Base-by-base conservation (phyloP, 64 coral and sea anemone species). In the Dendrophyllia cribrosa region DNA sequence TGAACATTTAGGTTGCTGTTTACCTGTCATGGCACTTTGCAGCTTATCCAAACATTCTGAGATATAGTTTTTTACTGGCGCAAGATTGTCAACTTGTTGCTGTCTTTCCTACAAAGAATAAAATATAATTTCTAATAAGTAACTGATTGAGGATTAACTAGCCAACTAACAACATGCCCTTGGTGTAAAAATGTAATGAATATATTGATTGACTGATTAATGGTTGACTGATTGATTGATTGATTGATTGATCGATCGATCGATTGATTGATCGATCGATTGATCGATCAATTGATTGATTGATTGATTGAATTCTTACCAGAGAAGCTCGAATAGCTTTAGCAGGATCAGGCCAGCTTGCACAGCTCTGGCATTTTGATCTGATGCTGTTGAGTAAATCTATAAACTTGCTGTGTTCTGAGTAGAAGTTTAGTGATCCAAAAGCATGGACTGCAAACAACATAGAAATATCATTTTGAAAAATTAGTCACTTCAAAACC, bases 41-140 rank as follows among this genome's bases (percentile, higher is more conserved):
- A 98, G 86, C 49, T 95, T 95, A 50, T 95, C 96, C 53, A 95
- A 60, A 77, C 96, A 98, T 88, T 95, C 93, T 77, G 94, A 91
- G 17, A 98, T 90, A 45, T 91, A 87, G 17, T 74, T 91, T 82
- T 98, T 95, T 0, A 98, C 90, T 25, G 96, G 96, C 52, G 94
- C 91, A 83, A 98, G 87, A 72, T 93, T 92, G 17, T 98, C 87
- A 16, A 91, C 68, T 88, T 98, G 96, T 51, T 98, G 96, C 23
- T 93, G 93, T 83, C 96, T 86, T 83, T 98, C 96, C 96, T 98
- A 59, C 0, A 15, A 56, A 59, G 16, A 34, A 59, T 14, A 43
- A 59, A 81, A 59, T 20, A 70, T 8, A 70, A 10, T 15, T 13
- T 21, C 16, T 34, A 34, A 34, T 34, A 1, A 34, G 34, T 34